phyloP scores from a whole-genome alignment of 2,888 invertebrate genomes.

The Phytoseiulus persimilis region DNA sequence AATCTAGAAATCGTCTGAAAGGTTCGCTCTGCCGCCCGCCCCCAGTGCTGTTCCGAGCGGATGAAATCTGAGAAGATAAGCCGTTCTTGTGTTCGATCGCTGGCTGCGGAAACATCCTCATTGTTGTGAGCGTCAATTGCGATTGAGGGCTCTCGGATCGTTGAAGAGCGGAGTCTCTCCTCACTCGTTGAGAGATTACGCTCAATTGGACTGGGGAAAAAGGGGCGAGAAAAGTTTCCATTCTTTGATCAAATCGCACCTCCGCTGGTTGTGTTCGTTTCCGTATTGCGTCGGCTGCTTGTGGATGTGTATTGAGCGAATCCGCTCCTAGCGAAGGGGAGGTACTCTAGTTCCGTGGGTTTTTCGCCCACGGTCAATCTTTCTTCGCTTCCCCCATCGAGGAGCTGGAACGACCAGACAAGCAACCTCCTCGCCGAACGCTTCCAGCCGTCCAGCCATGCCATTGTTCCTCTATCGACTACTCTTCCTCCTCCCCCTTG shows the following conservation, averaged over 20 bases:
- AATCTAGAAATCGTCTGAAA: too few relatives aligned
- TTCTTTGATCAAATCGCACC: background rate
- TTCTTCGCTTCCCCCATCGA: background rate
- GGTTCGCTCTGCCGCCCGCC: too few relatives aligned
- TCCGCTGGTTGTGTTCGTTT: background rate
- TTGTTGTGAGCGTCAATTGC: too few relatives aligned
- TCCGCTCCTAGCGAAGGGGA: background rate
- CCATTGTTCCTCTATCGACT: background rate
- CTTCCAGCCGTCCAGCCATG: background rate
- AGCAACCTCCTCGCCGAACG: background rate
- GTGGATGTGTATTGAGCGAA: background rate
- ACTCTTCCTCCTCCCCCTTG: background rate
- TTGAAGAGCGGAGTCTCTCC: background rate
- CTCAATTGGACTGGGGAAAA: background rate
- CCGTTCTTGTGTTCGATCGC: too few relatives aligned
- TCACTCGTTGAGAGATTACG: background rate
- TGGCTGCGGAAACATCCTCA: too few relatives aligned
- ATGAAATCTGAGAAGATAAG: too few relatives aligned
- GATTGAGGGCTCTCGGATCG: too few relatives aligned
- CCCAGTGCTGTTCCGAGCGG: too few relatives aligned
- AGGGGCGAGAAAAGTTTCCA: background rate
- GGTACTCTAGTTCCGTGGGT: background rate
- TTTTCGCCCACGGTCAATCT: background rate
- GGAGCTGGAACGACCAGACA: background rate
- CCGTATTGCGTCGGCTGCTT: background rate